Conservation (phyloP, 2,113 vertebrate species). For the Toxotes jaculatrix region DNA sequence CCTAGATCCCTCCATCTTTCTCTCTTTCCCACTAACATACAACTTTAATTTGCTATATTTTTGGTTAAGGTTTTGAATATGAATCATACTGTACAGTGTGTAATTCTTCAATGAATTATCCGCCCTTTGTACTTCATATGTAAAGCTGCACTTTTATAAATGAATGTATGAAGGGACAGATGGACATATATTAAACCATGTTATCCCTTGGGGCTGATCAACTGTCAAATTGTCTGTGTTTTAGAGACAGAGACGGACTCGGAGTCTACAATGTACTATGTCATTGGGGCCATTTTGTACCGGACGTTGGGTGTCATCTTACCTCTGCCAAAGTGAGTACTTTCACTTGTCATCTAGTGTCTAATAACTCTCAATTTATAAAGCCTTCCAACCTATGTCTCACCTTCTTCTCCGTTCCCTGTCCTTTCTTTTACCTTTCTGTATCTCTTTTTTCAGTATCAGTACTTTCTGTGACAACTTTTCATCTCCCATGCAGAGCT, state of each 20-base stretch:
- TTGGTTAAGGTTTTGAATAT: background rate
- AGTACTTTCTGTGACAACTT: background rate
- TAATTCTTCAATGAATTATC: background rate
- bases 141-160: background rate
- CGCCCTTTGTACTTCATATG: background rate
- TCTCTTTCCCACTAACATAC: background rate
- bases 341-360: background rate
- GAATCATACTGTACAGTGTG: background rate
- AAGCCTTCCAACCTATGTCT: background rate
- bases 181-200: background rate
- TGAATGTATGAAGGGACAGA: background rate
- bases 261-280: constrained; percentile 89
- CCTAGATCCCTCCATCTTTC: background rate
- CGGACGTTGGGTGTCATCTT: constrained; percentile 94
- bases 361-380: background rate
- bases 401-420: background rate
- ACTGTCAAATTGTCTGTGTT: constrained; percentile 57
- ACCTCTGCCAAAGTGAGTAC: constrained; percentile 91
- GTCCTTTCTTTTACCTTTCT: constrained; percentile 30
- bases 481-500: background rate
- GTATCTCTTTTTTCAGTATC: background rate
- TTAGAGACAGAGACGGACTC: constrained; percentile 84
- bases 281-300: constrained; percentile 96
- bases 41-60: background rate
- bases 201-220: background rate